Conservation (phyloP, 2,888 invertebrate genomes). For the Ditula angustiorana region DNA sequence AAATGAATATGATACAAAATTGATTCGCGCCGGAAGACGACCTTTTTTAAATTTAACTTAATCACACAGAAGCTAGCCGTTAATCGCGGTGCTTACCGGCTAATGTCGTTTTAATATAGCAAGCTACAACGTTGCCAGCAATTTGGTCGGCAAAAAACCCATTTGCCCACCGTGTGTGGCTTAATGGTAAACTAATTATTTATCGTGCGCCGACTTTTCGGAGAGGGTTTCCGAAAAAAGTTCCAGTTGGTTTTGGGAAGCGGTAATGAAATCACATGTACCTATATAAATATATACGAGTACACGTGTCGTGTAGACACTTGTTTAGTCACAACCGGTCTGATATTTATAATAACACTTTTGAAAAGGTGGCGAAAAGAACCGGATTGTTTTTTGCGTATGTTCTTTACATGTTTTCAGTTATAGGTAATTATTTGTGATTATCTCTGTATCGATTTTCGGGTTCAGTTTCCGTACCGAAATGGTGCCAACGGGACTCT, state of each 20-base stretch:
- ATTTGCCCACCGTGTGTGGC: conserved; percentile 73
- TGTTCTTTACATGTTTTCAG: too few relatives aligned
- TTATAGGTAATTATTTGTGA: too few relatives aligned
- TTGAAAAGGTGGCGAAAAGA: too few relatives aligned
- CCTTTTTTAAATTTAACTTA: conserved; percentile 39
- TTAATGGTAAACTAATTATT: conserved; percentile 76
- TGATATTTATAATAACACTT: not conserved
- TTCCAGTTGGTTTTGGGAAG: conserved; percentile 34
- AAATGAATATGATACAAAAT: conserved; percentile 28
- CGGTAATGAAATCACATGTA: conserved; percentile 16
- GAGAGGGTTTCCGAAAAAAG: conserved; percentile 47
- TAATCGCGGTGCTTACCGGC: conserved; percentile 47
- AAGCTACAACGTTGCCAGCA: conserved; percentile 57
- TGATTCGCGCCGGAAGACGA: conserved; percentile 39
- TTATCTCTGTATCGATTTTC: too few relatives aligned
- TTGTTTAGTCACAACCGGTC: too few relatives aligned
- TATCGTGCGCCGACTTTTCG: conserved; percentile 51
- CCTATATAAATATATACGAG: not conserved
- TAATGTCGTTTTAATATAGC: conserved; percentile 80
- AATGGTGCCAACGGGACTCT: too few relatives aligned
- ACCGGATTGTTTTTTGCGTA: too few relatives aligned
- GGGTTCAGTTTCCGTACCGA: too few relatives aligned
- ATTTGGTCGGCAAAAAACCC: conserved; percentile 74
- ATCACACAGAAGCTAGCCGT: conserved; percentile 39
- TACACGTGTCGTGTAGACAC: too few relatives aligned